Evolutionary conservation across 2,888 invertebrate genomes (phyloP).

Genomic region (Dynastes tityus): DNA sequence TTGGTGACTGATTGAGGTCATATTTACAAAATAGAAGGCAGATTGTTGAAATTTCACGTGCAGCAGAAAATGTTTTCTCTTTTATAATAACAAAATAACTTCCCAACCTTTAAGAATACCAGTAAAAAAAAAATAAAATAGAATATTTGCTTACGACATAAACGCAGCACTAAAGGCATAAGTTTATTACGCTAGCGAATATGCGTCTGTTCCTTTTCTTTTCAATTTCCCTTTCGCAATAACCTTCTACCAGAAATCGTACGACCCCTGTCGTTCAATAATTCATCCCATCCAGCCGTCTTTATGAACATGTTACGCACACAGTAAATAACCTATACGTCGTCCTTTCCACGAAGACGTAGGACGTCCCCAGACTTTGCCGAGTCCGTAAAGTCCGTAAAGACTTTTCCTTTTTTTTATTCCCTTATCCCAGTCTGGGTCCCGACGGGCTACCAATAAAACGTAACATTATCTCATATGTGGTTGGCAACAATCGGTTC

Average conservation of each 20-base stretch:
- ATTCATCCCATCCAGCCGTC: neutral
- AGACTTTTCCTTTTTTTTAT: no score
- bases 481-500: neutral
- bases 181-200: neutral
- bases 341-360: neutral
- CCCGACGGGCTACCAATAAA: neutral
- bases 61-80: no score
- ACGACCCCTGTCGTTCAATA: neutral
- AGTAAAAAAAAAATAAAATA: no score
- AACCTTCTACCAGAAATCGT: neutral
- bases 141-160: neutral
- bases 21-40: no score
- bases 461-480: neutral
- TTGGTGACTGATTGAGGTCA: no score
- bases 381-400: no score
- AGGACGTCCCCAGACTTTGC: neutral
- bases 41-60: no score
- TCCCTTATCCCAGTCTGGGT: neutral
- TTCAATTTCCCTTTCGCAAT: neutral
- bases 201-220: neutral
- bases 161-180: neutral
- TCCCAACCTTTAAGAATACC: no score
- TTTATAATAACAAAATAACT: no score
- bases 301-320: slow-evolving; percentile 4
- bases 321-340: neutral